These are phyloP conservation scores for Drosophila anomelani DNA, from an alignment of 2,888 invertebrate species.

Conservation along the genomic window DNA sequence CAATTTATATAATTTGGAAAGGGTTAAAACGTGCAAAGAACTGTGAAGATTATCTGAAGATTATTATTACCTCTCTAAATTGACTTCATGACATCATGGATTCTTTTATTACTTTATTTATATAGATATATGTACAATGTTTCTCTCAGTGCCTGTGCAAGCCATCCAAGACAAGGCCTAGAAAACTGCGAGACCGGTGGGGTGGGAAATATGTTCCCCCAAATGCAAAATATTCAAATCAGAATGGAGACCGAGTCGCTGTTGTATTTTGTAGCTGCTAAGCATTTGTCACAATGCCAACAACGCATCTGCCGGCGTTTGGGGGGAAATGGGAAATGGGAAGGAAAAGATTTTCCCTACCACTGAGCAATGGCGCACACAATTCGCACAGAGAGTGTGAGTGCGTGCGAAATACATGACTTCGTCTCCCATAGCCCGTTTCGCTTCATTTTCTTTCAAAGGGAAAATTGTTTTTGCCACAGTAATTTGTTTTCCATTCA, in stretches of 20 bases:
- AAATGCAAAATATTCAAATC: slow-evolving; percentile 47
- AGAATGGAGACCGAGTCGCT: slow-evolving; percentile 21
- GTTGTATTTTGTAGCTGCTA: slow-evolving; percentile 63
- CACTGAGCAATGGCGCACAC: slow-evolving; percentile 38
- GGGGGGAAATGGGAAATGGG: slow-evolving; percentile 58
- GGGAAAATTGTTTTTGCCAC: slow-evolving; percentile 67
- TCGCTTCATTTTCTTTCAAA: slow-evolving; percentile 58
- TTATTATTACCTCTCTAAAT: too few relatives aligned
- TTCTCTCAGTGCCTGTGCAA: slow-evolving; percentile 1
- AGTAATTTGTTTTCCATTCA: slow-evolving; percentile 72
- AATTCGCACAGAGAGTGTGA: slow-evolving; percentile 13
- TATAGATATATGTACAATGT: neutral
- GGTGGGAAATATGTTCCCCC: slow-evolving; percentile 1
- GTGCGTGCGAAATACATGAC: slow-evolving; percentile 27
- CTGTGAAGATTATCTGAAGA: too few relatives aligned
- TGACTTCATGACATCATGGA: too few relatives aligned
- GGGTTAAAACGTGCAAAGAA: too few relatives aligned
- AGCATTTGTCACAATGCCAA: slow-evolving; percentile 67
- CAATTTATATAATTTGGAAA: too few relatives aligned
- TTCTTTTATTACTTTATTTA: too few relatives aligned
- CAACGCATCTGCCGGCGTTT: slow-evolving; percentile 52
- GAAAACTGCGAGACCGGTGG: slow-evolving; percentile 27
- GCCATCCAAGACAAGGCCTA: slow-evolving; percentile 49
- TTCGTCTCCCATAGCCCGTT: slow-evolving; percentile 25
- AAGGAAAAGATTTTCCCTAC: slow-evolving; percentile 59